phyloP scores from a whole-genome alignment of 2,888 invertebrate species.

The Stenodema calcarata region DNA sequence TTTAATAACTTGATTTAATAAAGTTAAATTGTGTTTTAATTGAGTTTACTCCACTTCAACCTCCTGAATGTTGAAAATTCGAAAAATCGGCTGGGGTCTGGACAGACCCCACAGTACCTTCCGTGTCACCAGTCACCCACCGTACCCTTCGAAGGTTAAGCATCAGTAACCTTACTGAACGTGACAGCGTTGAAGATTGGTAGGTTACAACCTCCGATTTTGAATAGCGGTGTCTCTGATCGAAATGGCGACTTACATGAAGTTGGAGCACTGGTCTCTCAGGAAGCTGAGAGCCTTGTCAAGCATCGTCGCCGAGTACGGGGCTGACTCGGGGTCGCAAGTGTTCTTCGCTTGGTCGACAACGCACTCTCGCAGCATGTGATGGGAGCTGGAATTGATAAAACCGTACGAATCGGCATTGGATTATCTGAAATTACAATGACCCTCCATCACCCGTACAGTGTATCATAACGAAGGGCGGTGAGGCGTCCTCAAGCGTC shows the following conservation, averaged over 20 bases:
- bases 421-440: background rate
- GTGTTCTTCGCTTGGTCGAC: slow-evolving; percentile 64
- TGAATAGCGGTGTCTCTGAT: background rate
- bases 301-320: slow-evolving; percentile 66
- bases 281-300: slow-evolving; percentile 69
- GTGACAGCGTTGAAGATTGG: background rate
- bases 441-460: background rate
- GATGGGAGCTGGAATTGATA: slow-evolving; percentile 66
- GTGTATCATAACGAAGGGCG: background rate
- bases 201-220: background rate
- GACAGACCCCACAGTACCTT: too few relatives aligned
- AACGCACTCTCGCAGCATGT: slow-evolving; percentile 68
- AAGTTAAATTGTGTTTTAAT: too few relatives aligned
- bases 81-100: too few relatives aligned
- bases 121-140: too few relatives aligned
- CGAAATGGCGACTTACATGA: slow-evolving; percentile 64
- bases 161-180: too few relatives aligned
- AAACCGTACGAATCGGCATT: too few relatives aligned
- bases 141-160: too few relatives aligned
- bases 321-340: slow-evolving; percentile 66
- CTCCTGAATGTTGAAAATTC: too few relatives aligned
- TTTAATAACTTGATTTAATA: too few relatives aligned
- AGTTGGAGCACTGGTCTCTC: slow-evolving; percentile 68
- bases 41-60: too few relatives aligned
- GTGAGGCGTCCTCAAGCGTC: background rate